These are phyloP conservation scores for Nycteola revayana DNA, from an alignment of 2,888 invertebrate genomes.

Conservation along the genomic window DNA sequence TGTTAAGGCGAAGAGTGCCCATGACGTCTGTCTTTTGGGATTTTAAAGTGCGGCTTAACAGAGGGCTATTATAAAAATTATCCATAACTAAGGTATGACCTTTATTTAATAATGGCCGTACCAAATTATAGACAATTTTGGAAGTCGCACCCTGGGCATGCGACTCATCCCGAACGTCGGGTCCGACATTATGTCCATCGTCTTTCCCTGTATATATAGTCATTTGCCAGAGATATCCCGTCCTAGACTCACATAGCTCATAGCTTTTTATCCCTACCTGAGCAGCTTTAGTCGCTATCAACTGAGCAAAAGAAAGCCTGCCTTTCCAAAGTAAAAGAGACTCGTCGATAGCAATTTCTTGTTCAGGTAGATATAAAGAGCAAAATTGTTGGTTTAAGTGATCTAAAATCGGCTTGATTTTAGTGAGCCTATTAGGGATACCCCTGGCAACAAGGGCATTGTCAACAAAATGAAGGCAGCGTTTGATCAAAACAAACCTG, in stretches of 20 bases:
- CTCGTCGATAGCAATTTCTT: slow-evolving; percentile 8
- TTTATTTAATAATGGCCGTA: slow-evolving; percentile 5
- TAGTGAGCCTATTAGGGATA: not conserved
- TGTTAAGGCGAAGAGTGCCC: slow-evolving; percentile 3
- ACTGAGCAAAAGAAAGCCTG: slow-evolving; percentile 7
- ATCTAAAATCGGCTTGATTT: slow-evolving; percentile 1
- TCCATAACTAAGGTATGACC: slow-evolving; percentile 7
- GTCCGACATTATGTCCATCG: not conserved
- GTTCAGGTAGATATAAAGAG: slow-evolving; percentile 8
- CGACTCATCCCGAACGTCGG: not conserved
- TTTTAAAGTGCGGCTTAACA: slow-evolving; percentile 2
- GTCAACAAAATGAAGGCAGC: slow-evolving; percentile 5
- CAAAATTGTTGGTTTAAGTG: slow-evolving; percentile 4
- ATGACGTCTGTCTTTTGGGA: slow-evolving; percentile 4
- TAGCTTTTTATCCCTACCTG: slow-evolving; percentile 8
- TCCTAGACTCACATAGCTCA: slow-evolving; percentile 4
- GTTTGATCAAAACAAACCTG: slow-evolving; percentile 1
- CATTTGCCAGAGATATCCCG: slow-evolving; percentile 6
- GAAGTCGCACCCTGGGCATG: slow-evolving; percentile 2
- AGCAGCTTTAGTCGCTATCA: slow-evolving; percentile 6
- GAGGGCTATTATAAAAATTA: slow-evolving; percentile 9
- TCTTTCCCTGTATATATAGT: slow-evolving; percentile 1
- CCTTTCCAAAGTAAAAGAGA: slow-evolving; percentile 6
- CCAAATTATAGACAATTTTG: slow-evolving; percentile 5
- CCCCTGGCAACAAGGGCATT: not conserved